These are phyloP conservation scores for Dioctria linearis DNA, from an alignment of 2,888 invertebrate species.

Conservation along the genomic window DNA sequence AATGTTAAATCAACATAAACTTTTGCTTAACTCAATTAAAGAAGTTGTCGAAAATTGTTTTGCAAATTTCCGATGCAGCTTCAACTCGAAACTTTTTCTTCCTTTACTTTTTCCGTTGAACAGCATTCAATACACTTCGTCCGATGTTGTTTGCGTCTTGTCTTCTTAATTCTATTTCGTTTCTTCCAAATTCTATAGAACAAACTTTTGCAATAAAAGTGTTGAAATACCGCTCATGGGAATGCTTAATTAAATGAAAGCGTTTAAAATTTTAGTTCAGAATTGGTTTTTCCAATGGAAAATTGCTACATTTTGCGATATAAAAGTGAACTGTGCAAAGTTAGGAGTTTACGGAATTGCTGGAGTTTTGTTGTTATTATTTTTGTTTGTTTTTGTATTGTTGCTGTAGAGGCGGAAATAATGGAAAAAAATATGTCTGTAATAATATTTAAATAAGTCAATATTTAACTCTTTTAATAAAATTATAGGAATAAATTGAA, in stretches of 20 bases:
- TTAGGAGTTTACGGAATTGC: too few species aligned
- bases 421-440: too few species aligned
- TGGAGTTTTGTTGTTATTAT: too few species aligned
- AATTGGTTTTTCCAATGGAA: neutral
- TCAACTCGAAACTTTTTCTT: constrained; percentile 23
- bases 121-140: neutral
- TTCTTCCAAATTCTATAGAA: neutral
- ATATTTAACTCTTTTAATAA: too few species aligned
- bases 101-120: neutral
- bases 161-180: constrained; percentile 5
- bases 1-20: constrained; percentile 38
- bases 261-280: constrained; percentile 11
- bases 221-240: constrained; percentile 27
- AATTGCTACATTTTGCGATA: too few species aligned
- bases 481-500: too few species aligned
- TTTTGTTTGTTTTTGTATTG: too few species aligned
- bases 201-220: constrained; percentile 45
- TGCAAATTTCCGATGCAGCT: constrained; percentile 32
- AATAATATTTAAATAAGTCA: too few species aligned
- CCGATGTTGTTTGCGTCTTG: constrained; percentile 11
- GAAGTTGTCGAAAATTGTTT: constrained; percentile 42
- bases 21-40: constrained; percentile 42
- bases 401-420: too few species aligned
- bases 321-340: too few species aligned
- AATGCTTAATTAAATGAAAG: constrained; percentile 43